Conservation (phyloP, 2,113 vertebrate genomes). For the Ascaphus truei region DNA sequence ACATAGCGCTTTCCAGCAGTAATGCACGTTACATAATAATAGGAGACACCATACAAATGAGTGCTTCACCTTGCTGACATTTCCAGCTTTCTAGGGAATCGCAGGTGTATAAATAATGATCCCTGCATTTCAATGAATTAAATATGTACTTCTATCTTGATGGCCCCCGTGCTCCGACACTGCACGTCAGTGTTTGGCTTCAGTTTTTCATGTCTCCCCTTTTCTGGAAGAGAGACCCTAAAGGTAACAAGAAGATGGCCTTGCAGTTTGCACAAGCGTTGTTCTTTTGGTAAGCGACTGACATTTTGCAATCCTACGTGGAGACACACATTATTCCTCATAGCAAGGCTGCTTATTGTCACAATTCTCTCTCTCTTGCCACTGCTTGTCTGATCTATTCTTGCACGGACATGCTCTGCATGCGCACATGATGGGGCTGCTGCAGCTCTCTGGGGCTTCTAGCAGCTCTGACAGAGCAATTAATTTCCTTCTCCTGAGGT, state of each 20-base stretch:
- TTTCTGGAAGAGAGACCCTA: not conserved
- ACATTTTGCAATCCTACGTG: not conserved
- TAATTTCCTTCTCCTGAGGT: constrained; percentile 33
- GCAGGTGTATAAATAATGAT: too few species aligned
- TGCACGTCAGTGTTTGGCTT: not conserved
- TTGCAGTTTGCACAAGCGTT: not conserved
- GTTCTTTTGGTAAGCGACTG: not conserved
- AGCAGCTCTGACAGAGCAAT: constrained; percentile 33
- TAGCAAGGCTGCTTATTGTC: constrained; percentile 6
- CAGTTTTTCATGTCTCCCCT: not conserved
- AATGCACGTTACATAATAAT: too few species aligned
- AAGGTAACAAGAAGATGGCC: not conserved
- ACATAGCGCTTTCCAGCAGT: too few species aligned
- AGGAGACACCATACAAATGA: too few species aligned
- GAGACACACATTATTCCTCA: not conserved
- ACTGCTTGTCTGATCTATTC: not conserved
- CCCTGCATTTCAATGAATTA: not conserved
- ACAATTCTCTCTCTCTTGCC: not conserved
- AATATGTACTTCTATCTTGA: not conserved
- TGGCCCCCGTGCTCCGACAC: not conserved
- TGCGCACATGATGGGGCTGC: constrained; percentile 15
- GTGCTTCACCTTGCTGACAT: too few species aligned
- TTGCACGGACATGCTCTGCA: constrained; percentile 8
- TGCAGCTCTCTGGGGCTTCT: constrained; percentile 17
- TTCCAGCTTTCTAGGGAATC: too few species aligned